Conservation (phyloP, 2,888 invertebrate genomes). For the Listrodromus nycthemerus region DNA sequence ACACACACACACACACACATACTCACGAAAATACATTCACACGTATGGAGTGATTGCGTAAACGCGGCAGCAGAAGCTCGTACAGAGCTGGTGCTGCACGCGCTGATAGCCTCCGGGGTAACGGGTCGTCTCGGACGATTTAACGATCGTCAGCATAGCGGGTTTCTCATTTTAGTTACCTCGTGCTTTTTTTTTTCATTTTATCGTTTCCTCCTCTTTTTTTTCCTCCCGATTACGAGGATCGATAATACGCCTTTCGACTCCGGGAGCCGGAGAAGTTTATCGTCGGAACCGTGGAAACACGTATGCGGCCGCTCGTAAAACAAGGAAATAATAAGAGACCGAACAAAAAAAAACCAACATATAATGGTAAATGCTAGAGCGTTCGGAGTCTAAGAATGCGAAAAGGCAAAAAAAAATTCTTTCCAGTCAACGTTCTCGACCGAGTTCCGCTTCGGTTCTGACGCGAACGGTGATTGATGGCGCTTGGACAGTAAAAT, state of each 20-base stretch:
- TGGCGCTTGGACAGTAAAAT: background rate
- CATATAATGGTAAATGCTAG: background rate
- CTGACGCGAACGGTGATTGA: conserved; percentile 5
- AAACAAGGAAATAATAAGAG: conserved; percentile 45
- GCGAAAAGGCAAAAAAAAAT: conserved; percentile 1
- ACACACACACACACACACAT: conserved; percentile 23
- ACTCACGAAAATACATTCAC: conserved; percentile 1
- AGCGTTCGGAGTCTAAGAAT: conserved; percentile 22
- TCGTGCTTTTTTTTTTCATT: conserved; percentile 39
- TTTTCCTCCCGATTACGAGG: conserved; percentile 65
- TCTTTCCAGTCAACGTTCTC: conserved; percentile 8
- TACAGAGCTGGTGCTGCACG: conserved; percentile 48
- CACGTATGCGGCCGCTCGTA: conserved; percentile 55
- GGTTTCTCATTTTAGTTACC: conserved; percentile 43
- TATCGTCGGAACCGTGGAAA: conserved; percentile 42
- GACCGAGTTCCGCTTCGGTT: conserved; percentile 18
- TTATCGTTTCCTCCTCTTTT: conserved; percentile 27
- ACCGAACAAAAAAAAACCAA: conserved; percentile 24
- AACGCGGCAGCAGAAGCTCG: conserved; percentile 60
- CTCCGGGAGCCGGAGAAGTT: conserved; percentile 49
- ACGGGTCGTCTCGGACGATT: conserved; percentile 75
- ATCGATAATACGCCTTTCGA: conserved; percentile 69
- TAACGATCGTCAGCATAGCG: conserved; percentile 72
- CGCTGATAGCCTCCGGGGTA: conserved; percentile 68
- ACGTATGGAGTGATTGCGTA: conserved; percentile 60